Conservation (phyloP, 2,888 invertebrate species). For the Actias luna region DNA sequence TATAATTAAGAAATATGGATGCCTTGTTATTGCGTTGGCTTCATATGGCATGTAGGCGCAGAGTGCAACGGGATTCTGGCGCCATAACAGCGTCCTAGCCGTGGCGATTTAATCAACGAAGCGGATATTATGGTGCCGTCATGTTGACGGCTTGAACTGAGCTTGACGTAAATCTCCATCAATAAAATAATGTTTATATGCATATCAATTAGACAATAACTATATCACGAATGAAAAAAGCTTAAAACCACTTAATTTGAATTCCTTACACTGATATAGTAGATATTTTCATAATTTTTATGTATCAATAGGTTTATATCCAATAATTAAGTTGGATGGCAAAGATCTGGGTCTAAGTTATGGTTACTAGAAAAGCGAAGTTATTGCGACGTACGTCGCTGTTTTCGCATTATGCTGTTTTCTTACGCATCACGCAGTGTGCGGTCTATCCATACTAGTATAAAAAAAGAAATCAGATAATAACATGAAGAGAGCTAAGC, state of each 20-base stretch:
- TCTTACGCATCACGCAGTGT: too few species aligned
- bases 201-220: not conserved
- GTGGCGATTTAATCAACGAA: conserved; percentile 34
- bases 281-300: too few species aligned
- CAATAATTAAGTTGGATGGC: too few species aligned
- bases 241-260: not conserved
- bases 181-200: conserved; percentile 12
- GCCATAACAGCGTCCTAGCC: conserved; percentile 22
- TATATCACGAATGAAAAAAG: not conserved
- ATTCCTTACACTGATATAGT: too few species aligned
- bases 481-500: too few species aligned
- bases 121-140: conserved; percentile 41
- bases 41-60: conserved; percentile 17
- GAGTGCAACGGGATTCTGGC: conserved; percentile 28
- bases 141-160: conserved; percentile 14
- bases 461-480: too few species aligned
- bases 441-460: too few species aligned
- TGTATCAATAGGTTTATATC: too few species aligned
- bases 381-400: too few species aligned
- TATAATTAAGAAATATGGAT: not conserved
- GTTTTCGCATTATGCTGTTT: too few species aligned
- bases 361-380: too few species aligned
- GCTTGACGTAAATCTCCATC: conserved; percentile 17
- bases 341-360: too few species aligned
- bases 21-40: conserved; percentile 12